Percentiles rank a stretch among this genome's conserved stretches.
Conservation (phyloP, 1,140 invertebrate species). For the Drosophila tropicalis region DNA sequence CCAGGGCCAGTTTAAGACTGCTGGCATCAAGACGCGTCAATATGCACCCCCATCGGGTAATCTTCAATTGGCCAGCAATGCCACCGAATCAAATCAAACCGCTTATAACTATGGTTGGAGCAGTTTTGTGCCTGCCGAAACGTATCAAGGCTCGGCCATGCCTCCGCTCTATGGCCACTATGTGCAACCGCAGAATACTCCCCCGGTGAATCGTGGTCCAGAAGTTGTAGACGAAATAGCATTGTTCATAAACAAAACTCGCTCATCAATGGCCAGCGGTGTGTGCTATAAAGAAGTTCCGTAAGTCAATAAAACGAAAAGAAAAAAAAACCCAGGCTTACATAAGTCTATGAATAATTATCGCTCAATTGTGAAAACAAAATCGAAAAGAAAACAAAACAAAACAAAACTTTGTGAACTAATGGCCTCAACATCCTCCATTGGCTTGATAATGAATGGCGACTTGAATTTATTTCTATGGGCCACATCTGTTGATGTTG, state of each 20-base stretch:
- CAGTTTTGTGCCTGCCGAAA: conserved; percentile 63
- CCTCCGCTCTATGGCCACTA: conserved; percentile 46
- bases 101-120: conserved; percentile 27
- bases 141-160: conserved; percentile 46
- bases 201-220: conserved; percentile 30
- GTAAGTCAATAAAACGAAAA: conserved; percentile 82
- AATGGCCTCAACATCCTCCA: conserved; percentile 69
- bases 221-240: conserved; percentile 67
- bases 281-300: conserved; percentile 85
- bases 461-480: conserved; percentile 41
- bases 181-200: conserved; percentile 39
- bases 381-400: background rate
- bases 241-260: conserved; percentile 76
- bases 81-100: conserved; percentile 35
- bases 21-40: conserved; percentile 75
- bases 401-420: conserved; percentile 65
- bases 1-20: conserved; percentile 70
- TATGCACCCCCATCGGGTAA: conserved; percentile 52
- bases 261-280: conserved; percentile 81
- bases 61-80: conserved; percentile 51
- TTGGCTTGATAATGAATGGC: conserved; percentile 64
- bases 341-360: conserved; percentile 27
- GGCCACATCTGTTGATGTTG: conserved; percentile 20
- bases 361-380: conserved; percentile 28
- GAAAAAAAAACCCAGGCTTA: conserved; percentile 1